Conservation (phyloP, 2,888 invertebrate species). For the Drosophila monieri region DNA sequence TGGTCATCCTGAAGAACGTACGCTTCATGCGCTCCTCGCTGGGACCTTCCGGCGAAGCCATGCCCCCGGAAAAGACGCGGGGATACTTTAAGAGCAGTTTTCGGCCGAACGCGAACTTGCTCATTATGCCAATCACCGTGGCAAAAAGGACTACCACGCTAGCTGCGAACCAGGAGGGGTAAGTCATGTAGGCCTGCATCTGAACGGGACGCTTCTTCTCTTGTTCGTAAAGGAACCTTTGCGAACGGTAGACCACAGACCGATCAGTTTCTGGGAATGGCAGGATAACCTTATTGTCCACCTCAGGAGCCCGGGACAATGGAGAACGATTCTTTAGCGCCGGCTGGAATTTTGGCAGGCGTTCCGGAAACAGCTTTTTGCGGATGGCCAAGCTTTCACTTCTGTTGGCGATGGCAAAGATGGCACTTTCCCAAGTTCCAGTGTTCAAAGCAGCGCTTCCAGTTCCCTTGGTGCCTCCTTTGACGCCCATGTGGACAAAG, state of each 20-base stretch:
- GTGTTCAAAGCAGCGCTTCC: constrained; percentile 88
- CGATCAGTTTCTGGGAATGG: constrained; percentile 94
- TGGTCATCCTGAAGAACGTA: constrained; percentile 87
- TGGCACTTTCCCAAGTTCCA: constrained; percentile 95
- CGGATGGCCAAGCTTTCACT: constrained; percentile 88
- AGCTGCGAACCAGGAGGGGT: constrained; percentile 85
- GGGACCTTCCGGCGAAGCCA: constrained; percentile 88
- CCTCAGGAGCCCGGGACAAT: constrained; percentile 85
- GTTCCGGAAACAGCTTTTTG: constrained; percentile 87
- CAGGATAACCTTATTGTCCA: constrained; percentile 86
- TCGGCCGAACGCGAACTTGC: constrained; percentile 87
- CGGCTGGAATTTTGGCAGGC: constrained; percentile 87
- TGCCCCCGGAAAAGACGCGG: constrained; percentile 89
- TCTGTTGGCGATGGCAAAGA: constrained; percentile 89
- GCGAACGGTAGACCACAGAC: constrained; percentile 92
- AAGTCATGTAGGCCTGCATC: constrained; percentile 89
- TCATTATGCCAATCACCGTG: constrained; percentile 86
- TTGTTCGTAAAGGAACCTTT: constrained; percentile 89
- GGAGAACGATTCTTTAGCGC: constrained; percentile 85
- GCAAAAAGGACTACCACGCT: constrained; percentile 86
- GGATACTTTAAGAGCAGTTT: constrained; percentile 89
- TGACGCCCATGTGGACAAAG: constrained; percentile 85
- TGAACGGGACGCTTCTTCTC: constrained; percentile 91
- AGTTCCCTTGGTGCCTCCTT: constrained; percentile 64
- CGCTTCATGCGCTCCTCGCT: constrained; percentile 86